These are phyloP conservation scores for Thalassophryne amazonica DNA, from an alignment of 2,797 vertebrate genomes.

Conservation along the genomic window DNA sequence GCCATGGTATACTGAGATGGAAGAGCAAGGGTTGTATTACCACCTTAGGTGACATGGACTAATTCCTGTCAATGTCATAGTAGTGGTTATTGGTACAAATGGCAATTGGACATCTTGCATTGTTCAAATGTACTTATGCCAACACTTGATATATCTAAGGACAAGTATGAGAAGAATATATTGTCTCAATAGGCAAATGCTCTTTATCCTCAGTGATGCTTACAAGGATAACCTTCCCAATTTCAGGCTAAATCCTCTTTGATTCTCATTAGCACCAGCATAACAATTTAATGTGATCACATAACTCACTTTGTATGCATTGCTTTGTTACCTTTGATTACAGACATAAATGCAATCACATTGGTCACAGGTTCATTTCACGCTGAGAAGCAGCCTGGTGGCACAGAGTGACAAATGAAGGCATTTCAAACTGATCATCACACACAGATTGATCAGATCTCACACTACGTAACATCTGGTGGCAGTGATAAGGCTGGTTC, in stretches of 20 bases:
- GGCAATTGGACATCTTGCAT: too few relatives aligned
- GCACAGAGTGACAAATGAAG: constrained; percentile 34
- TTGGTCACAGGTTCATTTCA: constrained; percentile 47
- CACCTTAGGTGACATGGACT: too few relatives aligned
- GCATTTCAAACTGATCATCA: constrained; percentile 39
- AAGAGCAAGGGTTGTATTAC: too few relatives aligned
- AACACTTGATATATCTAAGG: too few relatives aligned
- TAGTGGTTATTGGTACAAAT: too few relatives aligned
- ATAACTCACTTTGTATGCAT: constrained; percentile 32
- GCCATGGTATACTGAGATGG: too few relatives aligned
- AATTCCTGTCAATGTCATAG: too few relatives aligned
- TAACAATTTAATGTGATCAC: constrained; percentile 29
- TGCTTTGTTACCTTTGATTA: constrained; percentile 48
- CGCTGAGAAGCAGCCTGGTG: constrained; percentile 7
- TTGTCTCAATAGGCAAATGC: too few relatives aligned
- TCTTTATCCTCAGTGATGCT: too few relatives aligned
- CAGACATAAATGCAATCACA: constrained; percentile 38
- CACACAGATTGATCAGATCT: constrained; percentile 58
- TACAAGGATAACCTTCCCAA: background rate
- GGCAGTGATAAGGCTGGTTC: constrained; percentile 65
- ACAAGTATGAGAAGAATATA: too few relatives aligned
- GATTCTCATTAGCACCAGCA: constrained; percentile 41
- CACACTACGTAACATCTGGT: constrained; percentile 56
- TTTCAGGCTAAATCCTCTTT: constrained; percentile 29
- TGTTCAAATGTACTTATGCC: too few relatives aligned